Evolutionary conservation across 2,888 invertebrate genomes (phyloP).

Genomic region (Seira ritae): DNA sequence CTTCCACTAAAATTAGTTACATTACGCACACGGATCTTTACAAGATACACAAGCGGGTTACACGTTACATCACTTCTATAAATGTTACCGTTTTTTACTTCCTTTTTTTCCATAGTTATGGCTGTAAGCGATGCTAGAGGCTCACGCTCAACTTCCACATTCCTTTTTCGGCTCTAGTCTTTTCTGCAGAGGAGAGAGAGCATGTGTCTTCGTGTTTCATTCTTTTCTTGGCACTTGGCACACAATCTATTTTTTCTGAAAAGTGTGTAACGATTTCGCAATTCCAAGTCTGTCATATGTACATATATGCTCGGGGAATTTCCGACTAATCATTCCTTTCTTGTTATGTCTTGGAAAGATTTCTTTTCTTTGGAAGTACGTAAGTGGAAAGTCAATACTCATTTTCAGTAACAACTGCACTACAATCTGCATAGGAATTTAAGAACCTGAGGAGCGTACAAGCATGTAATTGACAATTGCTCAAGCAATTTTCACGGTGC

Average conservation of each 20-base stretch:
- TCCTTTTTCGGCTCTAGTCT: constrained; percentile 5
- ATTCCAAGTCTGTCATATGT: not conserved
- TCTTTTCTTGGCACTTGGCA: not conserved
- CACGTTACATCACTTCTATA: not conserved
- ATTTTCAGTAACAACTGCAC: no score
- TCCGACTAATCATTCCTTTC: constrained; percentile 16
- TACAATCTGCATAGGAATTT: not conserved
- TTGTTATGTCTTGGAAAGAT: constrained; percentile 2
- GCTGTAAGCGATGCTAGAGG: not conserved
- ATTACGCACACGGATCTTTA: not conserved
- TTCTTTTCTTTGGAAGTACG: no score
- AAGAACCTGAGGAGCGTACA: not conserved
- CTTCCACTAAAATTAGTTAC: constrained; percentile 10
- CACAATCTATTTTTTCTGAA: not conserved
- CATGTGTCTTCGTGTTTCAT: constrained; percentile 2
- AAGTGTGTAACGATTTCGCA: not conserved
- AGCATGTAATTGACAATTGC: constrained; percentile 24
- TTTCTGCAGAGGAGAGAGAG: no score
- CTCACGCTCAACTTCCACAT: not conserved
- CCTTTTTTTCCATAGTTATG: constrained; percentile 1
- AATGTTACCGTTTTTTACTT: not conserved
- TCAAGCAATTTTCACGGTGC: constrained; percentile 2
- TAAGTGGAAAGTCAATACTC: no score
- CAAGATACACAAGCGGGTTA: not conserved
- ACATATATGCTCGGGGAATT: not conserved